phyloP scores from a whole-genome alignment of 1,140 invertebrate species.

The Yoshiicerus persimilis region DNA sequence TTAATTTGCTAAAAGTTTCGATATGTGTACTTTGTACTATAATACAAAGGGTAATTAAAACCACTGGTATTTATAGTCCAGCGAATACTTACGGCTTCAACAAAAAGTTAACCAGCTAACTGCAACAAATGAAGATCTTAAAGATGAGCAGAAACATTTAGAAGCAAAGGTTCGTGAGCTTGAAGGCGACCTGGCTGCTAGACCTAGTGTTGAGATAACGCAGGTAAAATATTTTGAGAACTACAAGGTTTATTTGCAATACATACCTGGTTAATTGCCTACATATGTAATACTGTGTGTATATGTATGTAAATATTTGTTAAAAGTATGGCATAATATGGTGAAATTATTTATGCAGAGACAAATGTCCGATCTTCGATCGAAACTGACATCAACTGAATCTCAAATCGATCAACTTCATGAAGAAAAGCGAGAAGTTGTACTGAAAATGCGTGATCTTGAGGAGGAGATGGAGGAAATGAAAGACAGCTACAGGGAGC shows the following conservation, averaged over 20 bases:
- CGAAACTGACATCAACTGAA: slow-evolving; percentile 81
- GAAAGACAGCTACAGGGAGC: slow-evolving; percentile 95
- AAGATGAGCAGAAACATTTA: slow-evolving; percentile 77
- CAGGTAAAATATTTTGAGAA: slow-evolving; percentile 23
- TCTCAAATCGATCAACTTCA: slow-evolving; percentile 86
- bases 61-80: slow-evolving; percentile 43
- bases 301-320: too few relatives aligned
- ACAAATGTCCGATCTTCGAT: slow-evolving; percentile 60
- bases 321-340: not conserved
- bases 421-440: slow-evolving; percentile 95
- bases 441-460: slow-evolving; percentile 87
- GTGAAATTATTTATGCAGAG: slow-evolving; percentile 57
- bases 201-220: slow-evolving; percentile 45
- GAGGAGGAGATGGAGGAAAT: slow-evolving; percentile 97
- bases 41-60: too few relatives aligned
- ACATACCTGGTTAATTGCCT: too few relatives aligned
- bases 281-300: too few relatives aligned
- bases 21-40: too few relatives aligned
- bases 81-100: slow-evolving; percentile 64
- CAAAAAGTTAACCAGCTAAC: slow-evolving; percentile 81
- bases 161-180: slow-evolving; percentile 69
- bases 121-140: slow-evolving; percentile 72
- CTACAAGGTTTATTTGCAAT: too few relatives aligned
- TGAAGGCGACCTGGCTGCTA: slow-evolving; percentile 65
- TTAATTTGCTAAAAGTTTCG: too few relatives aligned